A percentile compares a stretch with the other conserved stretches of the same genome.
These are phyloP conservation scores for Drosophila eugracilis DNA, from an alignment of 1,140 invertebrate species.

Conservation along the genomic window DNA sequence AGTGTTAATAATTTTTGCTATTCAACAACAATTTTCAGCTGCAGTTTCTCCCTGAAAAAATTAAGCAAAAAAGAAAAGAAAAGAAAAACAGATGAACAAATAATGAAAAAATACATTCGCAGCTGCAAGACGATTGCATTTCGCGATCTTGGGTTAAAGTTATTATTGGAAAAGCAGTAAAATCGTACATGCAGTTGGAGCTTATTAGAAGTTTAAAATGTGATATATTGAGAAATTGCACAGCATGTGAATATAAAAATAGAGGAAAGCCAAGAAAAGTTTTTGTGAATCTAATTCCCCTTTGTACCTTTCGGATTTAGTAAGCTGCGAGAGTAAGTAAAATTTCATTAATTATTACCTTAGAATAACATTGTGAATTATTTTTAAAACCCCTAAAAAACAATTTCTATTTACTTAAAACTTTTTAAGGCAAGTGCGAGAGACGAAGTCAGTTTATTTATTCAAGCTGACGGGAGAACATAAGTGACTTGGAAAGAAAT, in stretches of 20 bases:
- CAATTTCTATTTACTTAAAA: too few species aligned
- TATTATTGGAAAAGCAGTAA: constrained; percentile 3
- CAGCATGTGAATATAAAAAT: background rate
- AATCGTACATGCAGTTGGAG: background rate
- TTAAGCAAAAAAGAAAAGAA: background rate
- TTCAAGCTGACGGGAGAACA: too few species aligned
- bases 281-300: background rate
- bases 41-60: background rate
- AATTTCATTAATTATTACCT: too few species aligned
- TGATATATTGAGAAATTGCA: background rate
- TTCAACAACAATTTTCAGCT: constrained; percentile 7
- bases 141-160: constrained; percentile 1
- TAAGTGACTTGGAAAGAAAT: too few species aligned
- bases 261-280: background rate
- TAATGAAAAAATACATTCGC: constrained; percentile 1
- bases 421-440: too few species aligned
- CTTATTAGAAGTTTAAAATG: constrained; percentile 7
- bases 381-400: too few species aligned
- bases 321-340: too few species aligned
- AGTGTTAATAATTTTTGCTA: background rate
- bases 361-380: too few species aligned
- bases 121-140: background rate
- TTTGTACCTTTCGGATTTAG: too few species aligned
- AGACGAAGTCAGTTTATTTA: too few species aligned
- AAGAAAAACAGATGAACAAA: constrained; percentile 1